Evolutionary conservation across 2,888 invertebrate species (phyloP).

Genomic region (Lasioglossum zephyrum): DNA sequence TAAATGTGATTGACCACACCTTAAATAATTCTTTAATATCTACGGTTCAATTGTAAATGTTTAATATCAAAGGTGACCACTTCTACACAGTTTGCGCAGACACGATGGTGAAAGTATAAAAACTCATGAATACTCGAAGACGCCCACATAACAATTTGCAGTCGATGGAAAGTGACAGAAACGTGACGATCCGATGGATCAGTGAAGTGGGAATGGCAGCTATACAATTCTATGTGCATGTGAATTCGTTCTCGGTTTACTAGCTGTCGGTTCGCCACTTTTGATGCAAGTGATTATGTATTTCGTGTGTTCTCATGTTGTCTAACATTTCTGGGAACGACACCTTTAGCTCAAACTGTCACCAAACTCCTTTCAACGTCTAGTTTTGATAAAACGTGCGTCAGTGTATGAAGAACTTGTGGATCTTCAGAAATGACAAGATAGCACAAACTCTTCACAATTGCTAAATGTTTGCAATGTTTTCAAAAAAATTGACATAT

Average conservation of each 20-base stretch:
- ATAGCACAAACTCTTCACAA: neutral
- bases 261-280: neutral
- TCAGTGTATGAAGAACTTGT: neutral
- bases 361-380: neutral
- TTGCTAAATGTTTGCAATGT: neutral
- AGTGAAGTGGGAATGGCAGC: neutral
- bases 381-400: neutral
- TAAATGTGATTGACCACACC: neutral
- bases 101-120: neutral
- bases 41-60: neutral
- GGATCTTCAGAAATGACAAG: neutral
- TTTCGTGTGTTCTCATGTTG: neutral
- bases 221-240: neutral
- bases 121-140: neutral
- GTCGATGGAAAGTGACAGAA: neutral
- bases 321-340: neutral
- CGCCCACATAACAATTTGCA: neutral
- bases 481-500: neutral
- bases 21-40: too few species aligned
- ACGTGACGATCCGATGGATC: neutral
- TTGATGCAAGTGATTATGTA: neutral
- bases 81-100: neutral
- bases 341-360: neutral
- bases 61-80: neutral
- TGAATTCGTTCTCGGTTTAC: neutral